Evolutionary conservation across 2,888 invertebrate species (phyloP).

Genomic region (Lepidonotus clava): DNA sequence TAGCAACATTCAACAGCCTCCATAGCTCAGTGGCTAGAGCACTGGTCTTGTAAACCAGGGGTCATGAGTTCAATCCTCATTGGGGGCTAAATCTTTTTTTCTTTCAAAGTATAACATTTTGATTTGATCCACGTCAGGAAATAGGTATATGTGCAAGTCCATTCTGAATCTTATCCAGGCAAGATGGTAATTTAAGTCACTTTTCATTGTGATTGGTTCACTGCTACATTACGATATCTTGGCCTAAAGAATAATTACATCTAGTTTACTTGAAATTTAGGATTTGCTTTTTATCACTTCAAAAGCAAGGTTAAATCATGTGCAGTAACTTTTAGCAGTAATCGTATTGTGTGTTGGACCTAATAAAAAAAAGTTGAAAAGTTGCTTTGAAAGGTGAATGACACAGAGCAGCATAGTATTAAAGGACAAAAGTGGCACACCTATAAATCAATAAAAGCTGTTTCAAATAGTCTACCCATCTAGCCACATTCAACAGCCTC

Average conservation of each 20-base stretch:
- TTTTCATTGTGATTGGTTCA: not conserved
- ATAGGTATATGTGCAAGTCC: not conserved
- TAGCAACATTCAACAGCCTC: not conserved
- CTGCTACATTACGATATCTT: too few species aligned
- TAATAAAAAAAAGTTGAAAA: too few species aligned
- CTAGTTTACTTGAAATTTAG: too few species aligned
- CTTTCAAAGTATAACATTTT: not conserved
- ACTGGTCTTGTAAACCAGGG: slow-evolving; percentile 51
- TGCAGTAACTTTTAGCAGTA: too few species aligned
- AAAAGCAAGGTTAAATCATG: too few species aligned
- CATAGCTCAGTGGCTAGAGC: slow-evolving; percentile 49
- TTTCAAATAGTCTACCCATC: too few species aligned
- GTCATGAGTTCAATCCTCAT: slow-evolving; percentile 48
- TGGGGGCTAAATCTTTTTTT: slow-evolving; percentile 3
- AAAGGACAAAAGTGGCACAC: not conserved
- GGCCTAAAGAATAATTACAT: too few species aligned
- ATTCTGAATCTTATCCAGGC: not conserved
- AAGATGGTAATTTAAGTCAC: not conserved
- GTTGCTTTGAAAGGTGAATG: too few species aligned
- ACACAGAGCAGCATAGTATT: not conserved
- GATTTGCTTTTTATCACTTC: too few species aligned
- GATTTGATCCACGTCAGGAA: not conserved
- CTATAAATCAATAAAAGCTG: too few species aligned
- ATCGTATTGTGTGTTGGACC: too few species aligned
- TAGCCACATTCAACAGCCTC: not conserved